Evolutionary conservation across 2,888 invertebrate genomes (phyloP), one percentile per base, ranked within the genome.

Genomic region (Protodeltote pygarga): DNA sequence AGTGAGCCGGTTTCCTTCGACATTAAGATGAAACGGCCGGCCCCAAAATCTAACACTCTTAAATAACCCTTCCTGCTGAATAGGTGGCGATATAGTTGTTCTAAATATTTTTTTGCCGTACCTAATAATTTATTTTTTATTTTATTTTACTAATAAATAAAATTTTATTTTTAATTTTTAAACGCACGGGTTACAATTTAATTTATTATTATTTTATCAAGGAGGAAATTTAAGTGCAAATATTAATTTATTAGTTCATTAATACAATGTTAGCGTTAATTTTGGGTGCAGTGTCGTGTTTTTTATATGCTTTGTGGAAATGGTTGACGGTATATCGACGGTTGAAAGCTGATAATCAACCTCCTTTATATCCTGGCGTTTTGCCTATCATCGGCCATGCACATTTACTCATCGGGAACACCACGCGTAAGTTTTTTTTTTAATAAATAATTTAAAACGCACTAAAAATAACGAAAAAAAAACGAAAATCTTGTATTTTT

Each of bases 381-480:
- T 17, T 73, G 24, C 80, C 79, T 0, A 44, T 79, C 0, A 65
- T 81, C 13, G 81, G 80, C 1, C 79, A 80, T 11, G 66, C 68
- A 0, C 66, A 76, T 44, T 25, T 73, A 13, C 45, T 79, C n/a
- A 25, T 70, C 6, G 76, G 73, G n/a, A 65, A 68, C 16, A 66
- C 66, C 8, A 50, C 55, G 34, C 62, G 80, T 81, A 59, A 71
- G 75, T 71, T n/a, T 8, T n/a, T n/a, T n/a, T n/a, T n/a, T n/a
- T 27, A 13, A 9, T 27, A 37, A 10, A 20, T 9, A 28, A 17
- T 8, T 9, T 11, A 9, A 16, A 29, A n/a, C n/a, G n/a, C n/a
- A n/a, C n/a, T n/a, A n/a, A n/a, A n/a, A n/a, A n/a, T n/a, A n/a
- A n/a, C n/a, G n/a, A n/a, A n/a, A n/a, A n/a, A n/a, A n/a, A n/a